These are phyloP conservation scores for Porites evermanni DNA, from an alignment of 92 coral and sea anemone genomes.

Conservation along the genomic window DNA sequence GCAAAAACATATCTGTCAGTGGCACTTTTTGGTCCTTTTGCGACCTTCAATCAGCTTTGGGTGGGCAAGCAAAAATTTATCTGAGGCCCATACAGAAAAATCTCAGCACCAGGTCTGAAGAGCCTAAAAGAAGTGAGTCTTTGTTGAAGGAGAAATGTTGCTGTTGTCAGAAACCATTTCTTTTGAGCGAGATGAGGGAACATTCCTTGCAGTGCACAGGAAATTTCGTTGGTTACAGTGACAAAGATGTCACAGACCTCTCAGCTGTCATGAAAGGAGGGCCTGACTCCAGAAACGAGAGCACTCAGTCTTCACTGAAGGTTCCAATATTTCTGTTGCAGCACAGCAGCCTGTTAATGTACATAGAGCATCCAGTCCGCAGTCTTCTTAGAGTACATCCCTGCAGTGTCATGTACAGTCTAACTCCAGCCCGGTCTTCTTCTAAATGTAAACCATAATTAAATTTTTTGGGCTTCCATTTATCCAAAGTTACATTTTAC, in stretches of 20 bases:
- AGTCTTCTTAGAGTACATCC: too few relatives aligned
- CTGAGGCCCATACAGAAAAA: conserved; percentile 55
- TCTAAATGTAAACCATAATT: too few relatives aligned
- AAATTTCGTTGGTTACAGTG: conserved; percentile 27
- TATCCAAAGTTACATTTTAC: too few relatives aligned
- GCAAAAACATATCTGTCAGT: conserved; percentile 45
- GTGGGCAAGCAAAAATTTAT: conserved; percentile 63
- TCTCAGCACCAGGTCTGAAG: conserved; percentile 52
- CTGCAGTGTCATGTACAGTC: too few relatives aligned
- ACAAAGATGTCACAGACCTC: conserved; percentile 29
- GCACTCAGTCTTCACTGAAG: background rate
- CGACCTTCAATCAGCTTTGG: conserved; percentile 2
- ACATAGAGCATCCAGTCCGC: too few relatives aligned
- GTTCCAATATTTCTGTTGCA: background rate
- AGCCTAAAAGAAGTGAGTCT: conserved; percentile 40
- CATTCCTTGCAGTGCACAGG: conserved; percentile 50
- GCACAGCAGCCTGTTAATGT: too few relatives aligned
- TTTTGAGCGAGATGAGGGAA: conserved; percentile 21
- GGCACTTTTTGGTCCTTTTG: conserved; percentile 48
- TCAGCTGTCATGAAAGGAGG: conserved; percentile 38
- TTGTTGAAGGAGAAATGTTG: background rate
- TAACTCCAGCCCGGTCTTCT: too few relatives aligned
- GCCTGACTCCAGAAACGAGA: conserved; percentile 25
- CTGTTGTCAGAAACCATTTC: conserved; percentile 53
- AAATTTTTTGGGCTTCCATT: too few relatives aligned